Evolutionary conservation across 2,797 vertebrate genomes (phyloP).

Genomic region (Liparis tanakae): DNA sequence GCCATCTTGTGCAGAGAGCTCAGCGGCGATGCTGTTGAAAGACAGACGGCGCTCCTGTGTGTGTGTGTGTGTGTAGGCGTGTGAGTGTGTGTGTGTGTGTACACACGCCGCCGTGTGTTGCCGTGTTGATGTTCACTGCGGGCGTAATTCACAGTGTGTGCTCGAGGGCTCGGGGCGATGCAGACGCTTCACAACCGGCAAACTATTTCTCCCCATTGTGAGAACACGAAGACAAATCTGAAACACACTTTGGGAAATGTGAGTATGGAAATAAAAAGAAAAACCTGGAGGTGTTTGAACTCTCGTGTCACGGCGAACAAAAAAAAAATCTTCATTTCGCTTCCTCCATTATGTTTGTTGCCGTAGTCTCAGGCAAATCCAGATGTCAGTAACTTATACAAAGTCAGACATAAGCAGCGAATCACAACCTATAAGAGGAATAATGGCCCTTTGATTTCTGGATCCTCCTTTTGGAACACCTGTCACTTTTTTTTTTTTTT

Average conservation of each 20-base stretch:
- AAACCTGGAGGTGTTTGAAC: slow-evolving; percentile 32
- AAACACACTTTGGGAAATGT: slow-evolving; percentile 31
- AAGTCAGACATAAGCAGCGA: slow-evolving; percentile 79
- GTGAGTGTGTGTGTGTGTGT: slow-evolving; percentile 36
- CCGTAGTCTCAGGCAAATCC: slow-evolving; percentile 61
- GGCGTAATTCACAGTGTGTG: slow-evolving; percentile 66
- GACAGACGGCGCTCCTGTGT: slow-evolving; percentile 31
- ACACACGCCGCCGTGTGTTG: slow-evolving; percentile 37
- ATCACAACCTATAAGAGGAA: slow-evolving; percentile 81
- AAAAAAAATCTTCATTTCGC: slow-evolving; percentile 48
- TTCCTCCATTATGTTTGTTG: slow-evolving; percentile 37
- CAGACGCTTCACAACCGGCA: slow-evolving; percentile 42
- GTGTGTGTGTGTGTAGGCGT: slow-evolving; percentile 26
- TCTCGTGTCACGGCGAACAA: slow-evolving; percentile 20
- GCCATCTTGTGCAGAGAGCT: slow-evolving; percentile 34
- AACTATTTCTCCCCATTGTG: slow-evolving; percentile 53
- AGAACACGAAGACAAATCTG: slow-evolving; percentile 37
- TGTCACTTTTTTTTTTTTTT: slow-evolving; percentile 71
- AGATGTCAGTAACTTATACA: slow-evolving; percentile 74
- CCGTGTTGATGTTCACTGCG: slow-evolving; percentile 71
- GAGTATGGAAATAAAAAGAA: slow-evolving; percentile 5
- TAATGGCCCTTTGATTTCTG: slow-evolving; percentile 80
- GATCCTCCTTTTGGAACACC: slow-evolving; percentile 81
- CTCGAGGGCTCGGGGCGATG: slow-evolving; percentile 60
- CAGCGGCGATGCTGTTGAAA: slow-evolving; percentile 43